A percentile compares a stretch with the other conserved stretches of the same genome.
Evolutionary conservation across 1,140 invertebrate genomes (phyloP).

Genomic region (Plectus sambesii): DNA sequence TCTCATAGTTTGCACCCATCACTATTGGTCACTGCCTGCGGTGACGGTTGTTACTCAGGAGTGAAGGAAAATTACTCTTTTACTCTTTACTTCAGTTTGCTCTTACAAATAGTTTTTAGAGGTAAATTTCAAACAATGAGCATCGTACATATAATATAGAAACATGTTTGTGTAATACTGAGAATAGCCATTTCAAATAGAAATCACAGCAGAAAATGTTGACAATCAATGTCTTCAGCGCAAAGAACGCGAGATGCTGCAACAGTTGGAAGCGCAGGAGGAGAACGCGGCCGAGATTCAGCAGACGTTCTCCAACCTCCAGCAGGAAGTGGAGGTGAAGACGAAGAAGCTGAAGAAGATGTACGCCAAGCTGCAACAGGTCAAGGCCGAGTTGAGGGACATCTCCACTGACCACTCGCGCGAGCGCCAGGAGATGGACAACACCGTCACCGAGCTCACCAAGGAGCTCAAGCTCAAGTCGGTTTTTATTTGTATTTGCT

Average conservation of each 20-base stretch:
- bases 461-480: constrained; percentile 56
- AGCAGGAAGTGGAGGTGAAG: constrained; percentile 82
- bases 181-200: too few relatives aligned
- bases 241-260: constrained; percentile 68
- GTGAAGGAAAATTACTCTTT: too few relatives aligned
- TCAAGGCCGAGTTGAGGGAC: constrained; percentile 63
- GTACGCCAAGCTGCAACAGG: constrained; percentile 55
- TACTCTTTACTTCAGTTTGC: neutral
- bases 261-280: constrained; percentile 72
- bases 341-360: constrained; percentile 70
- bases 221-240: constrained; percentile 42
- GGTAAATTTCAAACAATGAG: too few relatives aligned
- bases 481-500: too few relatives aligned
- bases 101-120: constrained; percentile 6
- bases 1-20: too few relatives aligned
- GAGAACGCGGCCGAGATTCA: constrained; percentile 71
- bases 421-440: constrained; percentile 66
- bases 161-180: too few relatives aligned
- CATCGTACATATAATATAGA: too few relatives aligned
- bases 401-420: constrained; percentile 67
- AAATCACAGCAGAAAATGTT: too few relatives aligned
- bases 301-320: constrained; percentile 69
- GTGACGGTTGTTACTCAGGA: too few relatives aligned
- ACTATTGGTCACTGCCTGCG: too few relatives aligned
- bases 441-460: constrained; percentile 65